These are phyloP conservation scores for Dendropsophus ebraccatus DNA, from an alignment of 2,113 vertebrate genomes.

Conservation along the genomic window DNA sequence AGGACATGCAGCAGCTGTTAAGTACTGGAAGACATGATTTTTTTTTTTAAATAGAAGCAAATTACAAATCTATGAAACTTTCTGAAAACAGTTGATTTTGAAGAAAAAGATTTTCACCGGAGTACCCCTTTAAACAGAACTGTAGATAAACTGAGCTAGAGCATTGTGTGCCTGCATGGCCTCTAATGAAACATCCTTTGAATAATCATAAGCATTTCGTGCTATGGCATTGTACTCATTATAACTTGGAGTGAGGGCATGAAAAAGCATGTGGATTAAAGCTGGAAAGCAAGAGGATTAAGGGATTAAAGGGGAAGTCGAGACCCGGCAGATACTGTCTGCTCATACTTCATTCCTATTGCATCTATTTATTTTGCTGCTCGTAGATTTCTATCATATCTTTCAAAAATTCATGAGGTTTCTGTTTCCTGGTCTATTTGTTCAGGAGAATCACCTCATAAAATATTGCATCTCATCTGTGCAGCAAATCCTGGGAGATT, in stretches of 20 bases:
- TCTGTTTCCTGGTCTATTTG: slow-evolving; percentile 63
- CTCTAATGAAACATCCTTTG: background rate
- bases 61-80: no score
- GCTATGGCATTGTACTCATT: slow-evolving; percentile 4
- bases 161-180: background rate
- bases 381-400: slow-evolving; percentile 59
- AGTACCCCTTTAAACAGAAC: no score
- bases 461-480: slow-evolving; percentile 52
- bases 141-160: slow-evolving; percentile 31
- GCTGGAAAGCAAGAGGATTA: slow-evolving; percentile 69
- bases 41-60: no score
- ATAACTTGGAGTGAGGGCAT: slow-evolving; percentile 43
- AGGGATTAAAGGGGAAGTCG: slow-evolving; percentile 62
- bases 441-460: slow-evolving; percentile 63
- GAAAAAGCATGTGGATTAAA: slow-evolving; percentile 61
- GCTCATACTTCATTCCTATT: slow-evolving; percentile 41
- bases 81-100: no score
- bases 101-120: no score
- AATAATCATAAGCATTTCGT: slow-evolving; percentile 42
- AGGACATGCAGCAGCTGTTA: no score
- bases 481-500: slow-evolving; percentile 38
- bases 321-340: slow-evolving; percentile 61
- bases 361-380: slow-evolving; percentile 13
- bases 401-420: slow-evolving; percentile 67
- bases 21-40: no score